Evolutionary conservation across 2,797 vertebrate species (phyloP).

Genomic region (Cetoscarus ocellatus): DNA sequence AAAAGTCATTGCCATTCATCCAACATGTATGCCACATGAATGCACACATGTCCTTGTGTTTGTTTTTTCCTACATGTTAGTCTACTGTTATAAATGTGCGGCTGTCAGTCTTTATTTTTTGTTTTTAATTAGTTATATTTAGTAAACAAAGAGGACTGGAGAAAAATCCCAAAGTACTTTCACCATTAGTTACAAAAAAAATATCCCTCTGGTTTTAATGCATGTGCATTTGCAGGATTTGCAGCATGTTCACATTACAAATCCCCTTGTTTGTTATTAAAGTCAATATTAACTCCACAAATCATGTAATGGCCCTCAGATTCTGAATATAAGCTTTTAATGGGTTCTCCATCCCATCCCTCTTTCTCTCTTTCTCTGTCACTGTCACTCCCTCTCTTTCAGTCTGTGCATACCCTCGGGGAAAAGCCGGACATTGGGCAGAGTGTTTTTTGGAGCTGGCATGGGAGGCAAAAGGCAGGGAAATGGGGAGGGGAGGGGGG

Average conservation of each 20-base stretch:
- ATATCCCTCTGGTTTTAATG: neutral
- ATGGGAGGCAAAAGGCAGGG: constrained; percentile 58
- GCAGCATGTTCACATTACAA: neutral
- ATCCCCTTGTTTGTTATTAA: constrained; percentile 3
- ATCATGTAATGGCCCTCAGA: constrained; percentile 19
- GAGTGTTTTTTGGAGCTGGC: constrained; percentile 58
- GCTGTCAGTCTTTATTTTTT: too few species aligned
- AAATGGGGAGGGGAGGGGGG: constrained; percentile 40
- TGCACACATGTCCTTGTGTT: constrained; percentile 1
- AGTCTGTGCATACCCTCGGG: constrained; percentile 58
- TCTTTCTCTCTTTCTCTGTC: constrained; percentile 2
- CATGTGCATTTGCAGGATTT: neutral
- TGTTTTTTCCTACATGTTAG: neutral
- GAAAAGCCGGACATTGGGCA: constrained; percentile 60
- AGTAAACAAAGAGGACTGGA: too few species aligned
- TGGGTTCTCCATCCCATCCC: constrained; percentile 6
- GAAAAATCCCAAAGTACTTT: too few species aligned
- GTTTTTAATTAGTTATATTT: too few species aligned
- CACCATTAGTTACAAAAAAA: too few species aligned
- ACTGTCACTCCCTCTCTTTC: constrained; percentile 29
- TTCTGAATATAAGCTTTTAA: constrained; percentile 36
- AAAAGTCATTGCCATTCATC: too few species aligned
- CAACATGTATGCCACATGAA: constrained; percentile 9
- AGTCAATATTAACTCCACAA: constrained; percentile 33
- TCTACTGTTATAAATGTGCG: neutral